Percentiles rank a stretch among this genome's conserved stretches.
Conservation (phyloP, 2,888 invertebrate species). For the Pseudeuparius sepicola region DNA sequence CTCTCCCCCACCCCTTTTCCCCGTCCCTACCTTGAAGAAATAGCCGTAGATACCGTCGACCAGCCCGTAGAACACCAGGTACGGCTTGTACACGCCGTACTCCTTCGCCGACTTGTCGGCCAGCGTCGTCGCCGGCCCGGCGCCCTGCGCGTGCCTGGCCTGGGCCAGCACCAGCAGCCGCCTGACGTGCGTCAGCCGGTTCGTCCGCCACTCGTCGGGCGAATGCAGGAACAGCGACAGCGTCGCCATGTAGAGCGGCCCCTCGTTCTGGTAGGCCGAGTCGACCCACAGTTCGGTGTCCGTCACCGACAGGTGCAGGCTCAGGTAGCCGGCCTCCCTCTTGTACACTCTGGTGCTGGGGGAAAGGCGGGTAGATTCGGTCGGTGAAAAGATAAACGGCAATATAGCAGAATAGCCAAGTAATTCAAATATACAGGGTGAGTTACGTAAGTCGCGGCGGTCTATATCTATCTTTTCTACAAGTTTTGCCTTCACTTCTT, state of each 20-base stretch:
- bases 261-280: slow-evolving; percentile 81
- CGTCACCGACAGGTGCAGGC: slow-evolving; percentile 57
- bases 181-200: slow-evolving; percentile 61
- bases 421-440: too few relatives aligned
- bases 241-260: slow-evolving; percentile 80
- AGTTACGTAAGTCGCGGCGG: too few relatives aligned
- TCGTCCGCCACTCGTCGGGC: slow-evolving; percentile 65
- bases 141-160: slow-evolving; percentile 56
- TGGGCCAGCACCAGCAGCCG: slow-evolving; percentile 72
- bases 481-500: too few relatives aligned
- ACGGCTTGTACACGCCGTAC: slow-evolving; percentile 76
- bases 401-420: too few relatives aligned
- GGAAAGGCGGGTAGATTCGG: slow-evolving; percentile 16
- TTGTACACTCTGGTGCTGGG: slow-evolving; percentile 59
- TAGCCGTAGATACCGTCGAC: slow-evolving; percentile 75
- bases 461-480: too few relatives aligned
- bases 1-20: too few relatives aligned
- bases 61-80: slow-evolving; percentile 75
- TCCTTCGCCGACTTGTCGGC: slow-evolving; percentile 48
- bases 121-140: slow-evolving; percentile 48
- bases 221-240: slow-evolving; percentile 73
- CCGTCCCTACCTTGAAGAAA: slow-evolving; percentile 68
- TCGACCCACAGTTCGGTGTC: slow-evolving; percentile 62
- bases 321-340: slow-evolving; percentile 71
- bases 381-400: too few relatives aligned